Evolutionary conservation across 2,888 invertebrate genomes (phyloP), one percentile per base, ranked within the genome.

Genomic region (Drosophila eohydei): DNA sequence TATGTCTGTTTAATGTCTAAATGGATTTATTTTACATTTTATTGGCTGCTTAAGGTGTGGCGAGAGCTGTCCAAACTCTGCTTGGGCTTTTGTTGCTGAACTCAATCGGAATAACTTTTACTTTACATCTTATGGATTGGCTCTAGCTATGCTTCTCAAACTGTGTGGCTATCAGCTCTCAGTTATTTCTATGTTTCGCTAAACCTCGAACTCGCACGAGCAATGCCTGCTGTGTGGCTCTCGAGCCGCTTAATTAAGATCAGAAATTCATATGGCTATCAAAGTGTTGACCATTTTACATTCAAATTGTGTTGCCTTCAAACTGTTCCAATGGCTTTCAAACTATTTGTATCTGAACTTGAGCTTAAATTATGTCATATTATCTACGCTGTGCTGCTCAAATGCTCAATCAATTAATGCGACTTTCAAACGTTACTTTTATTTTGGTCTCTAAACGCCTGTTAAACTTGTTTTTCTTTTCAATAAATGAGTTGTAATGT

Each of bases 1-100:
- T 52, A n/a, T 67, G 30, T 54, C 41, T 58, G 48, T 72, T 81
- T 68, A 62, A 58, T 44, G 26, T 64, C 80, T 82, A 82, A 79
- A 75, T 82, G 46, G 46, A 46, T 65, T 55, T 59, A 69, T 70
- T 70, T 60, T 69, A 60, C 60, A 69, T 48, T 70, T 59, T 30
- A 56, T 50, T 59, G 59, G 46, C 51, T 36, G n/a, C 36, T 36
- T 21, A 32, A 40, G 40, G 16, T n/a, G 16, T 36, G 34, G 36
- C 50, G 41, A 36, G 38, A 16, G 4, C 16, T 41, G 16, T 61
- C 9, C 38, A 51, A 56, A 34, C 8, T 21, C 9, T 32, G 3
- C 21, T n/a, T 36, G 28, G 26, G n/a, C 32, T n/a, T 32, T 32
- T 14, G 21, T 41, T 21, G 9, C 48, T 59, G 7, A 34, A 41